Conservation (phyloP, 2,888 invertebrate genomes). For the Antheraea assamensis region DNA sequence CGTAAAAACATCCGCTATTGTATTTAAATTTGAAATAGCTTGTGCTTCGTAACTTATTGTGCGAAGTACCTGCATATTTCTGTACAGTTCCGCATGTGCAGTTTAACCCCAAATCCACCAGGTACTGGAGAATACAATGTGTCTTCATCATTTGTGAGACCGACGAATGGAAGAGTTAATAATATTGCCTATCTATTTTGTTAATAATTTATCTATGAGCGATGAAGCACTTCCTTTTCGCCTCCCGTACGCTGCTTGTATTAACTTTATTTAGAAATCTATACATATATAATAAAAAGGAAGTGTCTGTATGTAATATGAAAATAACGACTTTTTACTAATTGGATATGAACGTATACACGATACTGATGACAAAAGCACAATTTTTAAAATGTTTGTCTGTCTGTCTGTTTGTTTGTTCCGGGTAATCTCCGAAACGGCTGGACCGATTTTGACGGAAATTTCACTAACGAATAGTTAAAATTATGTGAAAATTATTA, state of each 20-base stretch:
- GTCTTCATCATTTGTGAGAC: not conserved
- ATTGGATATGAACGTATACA: too few relatives aligned
- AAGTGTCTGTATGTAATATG: too few relatives aligned
- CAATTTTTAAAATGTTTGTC: too few relatives aligned
- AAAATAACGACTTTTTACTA: too few relatives aligned
- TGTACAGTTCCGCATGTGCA: not conserved
- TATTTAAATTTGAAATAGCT: conserved; percentile 2
- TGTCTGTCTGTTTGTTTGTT: too few relatives aligned
- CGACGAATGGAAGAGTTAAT: not conserved
- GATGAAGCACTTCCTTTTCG: not conserved
- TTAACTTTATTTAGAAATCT: too few relatives aligned
- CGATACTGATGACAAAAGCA: too few relatives aligned
- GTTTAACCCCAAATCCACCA: not conserved
- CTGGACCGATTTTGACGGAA: too few relatives aligned
- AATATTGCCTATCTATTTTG: not conserved
- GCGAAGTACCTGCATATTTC: not conserved
- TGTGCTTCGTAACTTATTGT: not conserved
- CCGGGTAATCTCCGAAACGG: too few relatives aligned
- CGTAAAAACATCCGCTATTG: not conserved
- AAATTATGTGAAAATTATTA: too few relatives aligned
- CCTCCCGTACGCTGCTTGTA: not conserved
- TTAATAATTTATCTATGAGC: not conserved
- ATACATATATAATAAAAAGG: too few relatives aligned
- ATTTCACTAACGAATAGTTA: too few relatives aligned
- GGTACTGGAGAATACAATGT: not conserved